Percentiles rank a stretch among this genome's conserved stretches.
These are phyloP conservation scores for Coremacera marginata DNA, from an alignment of 2,888 invertebrate genomes.

Conservation along the genomic window DNA sequence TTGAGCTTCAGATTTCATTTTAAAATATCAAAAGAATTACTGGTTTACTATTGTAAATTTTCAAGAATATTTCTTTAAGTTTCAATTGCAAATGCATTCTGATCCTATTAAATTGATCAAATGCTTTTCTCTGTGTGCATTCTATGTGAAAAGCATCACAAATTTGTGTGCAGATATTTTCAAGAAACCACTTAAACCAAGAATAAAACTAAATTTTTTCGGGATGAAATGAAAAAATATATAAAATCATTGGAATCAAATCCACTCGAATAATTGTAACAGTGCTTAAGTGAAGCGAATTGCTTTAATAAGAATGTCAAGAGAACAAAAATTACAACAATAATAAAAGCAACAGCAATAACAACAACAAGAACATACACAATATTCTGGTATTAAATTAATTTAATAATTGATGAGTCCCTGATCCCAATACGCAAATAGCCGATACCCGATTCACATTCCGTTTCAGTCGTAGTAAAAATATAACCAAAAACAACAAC, in stretches of 20 bases:
- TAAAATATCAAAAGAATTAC: no score
- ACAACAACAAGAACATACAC: slow-evolving; percentile 38
- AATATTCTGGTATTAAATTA: slow-evolving; percentile 57
- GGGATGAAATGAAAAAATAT: neutral
- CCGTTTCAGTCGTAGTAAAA: slow-evolving; percentile 44
- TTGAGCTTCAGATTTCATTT: no score
- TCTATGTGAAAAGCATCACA: no score
- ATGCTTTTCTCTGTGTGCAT: no score
- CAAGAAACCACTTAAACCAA: no score
- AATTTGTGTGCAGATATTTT: no score
- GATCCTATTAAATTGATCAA: no score
- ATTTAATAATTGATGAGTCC: slow-evolving; percentile 68
- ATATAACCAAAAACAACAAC: slow-evolving; percentile 28
- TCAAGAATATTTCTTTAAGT: no score
- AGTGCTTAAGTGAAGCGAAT: neutral
- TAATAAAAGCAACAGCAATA: slow-evolving; percentile 30
- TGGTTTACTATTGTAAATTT: no score
- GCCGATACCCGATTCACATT: slow-evolving; percentile 29
- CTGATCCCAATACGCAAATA: slow-evolving; percentile 67
- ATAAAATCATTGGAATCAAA: neutral
- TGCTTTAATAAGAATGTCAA: slow-evolving; percentile 40
- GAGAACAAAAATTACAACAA: slow-evolving; percentile 33
- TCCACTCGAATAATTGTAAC: neutral
- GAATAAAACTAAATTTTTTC: no score
- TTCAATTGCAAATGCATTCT: no score